A percentile compares a stretch with the other conserved stretches of the same genome.
phyloP scores from a whole-genome alignment of 2,888 invertebrate genomes.

The Drosophila nr. fundita region DNA sequence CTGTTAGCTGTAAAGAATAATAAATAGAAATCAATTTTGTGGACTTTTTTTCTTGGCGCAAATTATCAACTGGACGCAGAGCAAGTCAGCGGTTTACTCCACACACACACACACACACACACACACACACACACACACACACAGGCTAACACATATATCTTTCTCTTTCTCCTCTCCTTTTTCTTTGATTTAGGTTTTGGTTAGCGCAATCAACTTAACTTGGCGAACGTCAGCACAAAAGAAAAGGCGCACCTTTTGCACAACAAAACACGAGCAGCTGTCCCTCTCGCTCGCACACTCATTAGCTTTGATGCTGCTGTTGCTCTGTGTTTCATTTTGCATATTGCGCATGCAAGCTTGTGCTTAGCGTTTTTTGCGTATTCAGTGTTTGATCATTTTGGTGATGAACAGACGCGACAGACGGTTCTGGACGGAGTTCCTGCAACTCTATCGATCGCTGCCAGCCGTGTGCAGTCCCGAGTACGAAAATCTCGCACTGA shows the following conservation, averaged over 20 bases:
- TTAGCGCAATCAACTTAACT: slow-evolving; percentile 26
- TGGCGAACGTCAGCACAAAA: slow-evolving; percentile 29
- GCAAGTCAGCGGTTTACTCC: background rate
- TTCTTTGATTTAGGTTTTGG: slow-evolving; percentile 3
- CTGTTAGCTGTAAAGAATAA: background rate
- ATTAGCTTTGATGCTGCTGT: background rate
- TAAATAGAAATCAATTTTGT: background rate
- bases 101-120: background rate
- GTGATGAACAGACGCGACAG: slow-evolving; percentile 53
- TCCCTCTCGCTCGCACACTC: slow-evolving; percentile 11
- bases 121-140: background rate
- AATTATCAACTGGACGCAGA: background rate
- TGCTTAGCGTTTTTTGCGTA: slow-evolving; percentile 27
- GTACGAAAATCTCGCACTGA: slow-evolving; percentile 42
- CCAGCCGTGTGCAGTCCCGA: slow-evolving; percentile 62
- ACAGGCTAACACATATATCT: background rate
- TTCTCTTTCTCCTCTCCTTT: background rate
- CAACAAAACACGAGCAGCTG: slow-evolving; percentile 18
- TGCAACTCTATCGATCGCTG: slow-evolving; percentile 57
- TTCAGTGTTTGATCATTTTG: slow-evolving; percentile 27
- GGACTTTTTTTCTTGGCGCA: no score
- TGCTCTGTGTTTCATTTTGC: slow-evolving; percentile 8
- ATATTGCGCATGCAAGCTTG: slow-evolving; percentile 67
- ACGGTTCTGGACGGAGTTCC: slow-evolving; percentile 56
- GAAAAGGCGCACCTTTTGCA: slow-evolving; percentile 30